Evolutionary conservation across 2,113 vertebrate genomes (phyloP).

Genomic region (Microcebus lehilahytsara): DNA sequence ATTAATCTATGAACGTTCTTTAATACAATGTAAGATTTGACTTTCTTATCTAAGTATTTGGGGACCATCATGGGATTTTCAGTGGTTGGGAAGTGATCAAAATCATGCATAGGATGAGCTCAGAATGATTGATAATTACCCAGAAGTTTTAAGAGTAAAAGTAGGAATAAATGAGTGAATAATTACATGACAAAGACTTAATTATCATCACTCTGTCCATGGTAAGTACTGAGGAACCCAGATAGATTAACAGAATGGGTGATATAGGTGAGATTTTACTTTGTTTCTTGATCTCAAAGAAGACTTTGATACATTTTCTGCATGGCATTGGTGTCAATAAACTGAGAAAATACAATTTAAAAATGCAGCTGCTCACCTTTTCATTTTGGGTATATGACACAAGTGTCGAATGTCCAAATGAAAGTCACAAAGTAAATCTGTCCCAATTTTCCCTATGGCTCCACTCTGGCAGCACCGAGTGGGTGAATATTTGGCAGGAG

Average conservation of each 20-base stretch:
- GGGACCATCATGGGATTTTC: not conserved
- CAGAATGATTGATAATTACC: not conserved
- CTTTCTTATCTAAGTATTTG: not conserved
- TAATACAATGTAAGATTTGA: not conserved
- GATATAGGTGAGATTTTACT: not conserved
- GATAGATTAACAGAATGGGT: not conserved
- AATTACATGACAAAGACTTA: not conserved
- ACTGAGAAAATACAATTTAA: not conserved
- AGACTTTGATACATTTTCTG: not conserved
- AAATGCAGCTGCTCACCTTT: not conserved
- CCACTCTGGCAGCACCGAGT: not conserved
- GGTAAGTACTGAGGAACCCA: not conserved
- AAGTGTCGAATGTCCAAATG: not conserved
- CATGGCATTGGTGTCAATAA: not conserved
- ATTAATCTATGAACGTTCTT: not conserved
- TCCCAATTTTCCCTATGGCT: not conserved
- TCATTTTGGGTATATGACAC: not conserved
- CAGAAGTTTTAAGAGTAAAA: not conserved
- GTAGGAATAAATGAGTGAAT: not conserved
- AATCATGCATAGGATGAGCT: not conserved
- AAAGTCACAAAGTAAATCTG: not conserved
- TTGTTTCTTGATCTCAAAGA: not conserved
- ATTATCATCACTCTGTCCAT: not conserved
- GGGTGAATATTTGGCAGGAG: fast-evolving
- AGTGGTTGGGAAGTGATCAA: not conserved